Base-by-base conservation (phyloP, 2,113 vertebrate genomes). In the Todiramphus chloris region DNA sequence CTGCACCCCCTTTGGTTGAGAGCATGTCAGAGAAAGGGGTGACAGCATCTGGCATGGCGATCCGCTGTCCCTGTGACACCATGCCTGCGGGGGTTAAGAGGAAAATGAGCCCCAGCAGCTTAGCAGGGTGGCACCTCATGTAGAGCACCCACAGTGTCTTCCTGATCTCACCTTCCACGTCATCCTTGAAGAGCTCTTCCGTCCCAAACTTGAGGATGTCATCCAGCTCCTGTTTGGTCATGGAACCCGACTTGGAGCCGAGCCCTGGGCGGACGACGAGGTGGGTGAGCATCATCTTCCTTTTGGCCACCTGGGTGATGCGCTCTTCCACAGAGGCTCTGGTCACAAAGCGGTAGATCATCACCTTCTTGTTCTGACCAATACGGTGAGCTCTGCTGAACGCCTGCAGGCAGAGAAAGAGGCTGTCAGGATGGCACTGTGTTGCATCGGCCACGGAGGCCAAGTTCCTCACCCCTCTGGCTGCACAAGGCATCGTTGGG, bases 211-310 rank as follows among this genome's bases (percentile, higher is more conserved):
- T 99, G 72, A 99, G 99, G 97, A 99, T 99, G 97, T 99, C 99
- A 0, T 99, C 99, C 97, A 99, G 97, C 97, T 99, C 99, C 83
- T 99, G 99, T 96, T 99, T 99, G 93, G 99, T 99, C 99, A 99
- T 99, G 94, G 99, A 99, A 56, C 99, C 99, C 0, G 99, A 99
- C 97, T 99, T 99, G 95, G 99, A 99, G 92, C 99, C 99, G 0
- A 99, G 98, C 72, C 99, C 99, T 0, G 99, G 99, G 23, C 99
- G 98, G 33, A 99, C 99, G 66, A 99, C 99, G 79, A 99, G 97
- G 93, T 99, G 99, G 3, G 99, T 99, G 82, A 99, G 97, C 99
- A 99, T 99, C 99, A 99, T 99, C 98, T 99, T 99, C 96, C 99
- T 98, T 83, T 99, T 99, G 73, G 99, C 99, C 96, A 99, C 99